Conservation (phyloP, 2,113 vertebrate species). For the Daboia siamensis region DNA sequence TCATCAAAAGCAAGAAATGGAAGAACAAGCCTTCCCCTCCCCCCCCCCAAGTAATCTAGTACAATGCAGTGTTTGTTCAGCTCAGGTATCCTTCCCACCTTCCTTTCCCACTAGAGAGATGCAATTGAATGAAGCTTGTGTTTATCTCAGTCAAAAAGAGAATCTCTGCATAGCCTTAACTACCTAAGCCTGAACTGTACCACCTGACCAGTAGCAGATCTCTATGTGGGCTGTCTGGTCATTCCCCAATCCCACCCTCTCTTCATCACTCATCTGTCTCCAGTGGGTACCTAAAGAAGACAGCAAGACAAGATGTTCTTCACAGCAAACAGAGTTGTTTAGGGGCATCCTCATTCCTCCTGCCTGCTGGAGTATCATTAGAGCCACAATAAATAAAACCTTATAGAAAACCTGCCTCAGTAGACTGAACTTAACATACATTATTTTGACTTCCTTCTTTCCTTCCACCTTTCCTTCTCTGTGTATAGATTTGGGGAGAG, state of each 20-base stretch:
- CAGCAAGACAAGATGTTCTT: background rate
- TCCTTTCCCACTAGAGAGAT: background rate
- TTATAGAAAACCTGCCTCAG: background rate
- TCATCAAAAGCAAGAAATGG: too few species aligned
- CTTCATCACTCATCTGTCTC: background rate
- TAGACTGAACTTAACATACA: background rate
- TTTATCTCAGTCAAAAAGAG: background rate
- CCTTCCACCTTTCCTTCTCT: background rate
- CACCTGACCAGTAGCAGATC: background rate
- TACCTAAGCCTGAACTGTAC: background rate
- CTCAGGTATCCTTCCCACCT: background rate
- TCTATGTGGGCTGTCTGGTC: background rate
- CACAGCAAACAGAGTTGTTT: background rate
- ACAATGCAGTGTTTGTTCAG: background rate
- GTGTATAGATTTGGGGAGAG: background rate
- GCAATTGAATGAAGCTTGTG: background rate
- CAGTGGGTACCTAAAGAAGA: background rate
- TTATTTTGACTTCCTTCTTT: background rate
- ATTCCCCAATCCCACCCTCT: background rate
- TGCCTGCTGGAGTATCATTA: background rate
- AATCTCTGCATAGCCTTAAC: background rate
- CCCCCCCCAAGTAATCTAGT: background rate
- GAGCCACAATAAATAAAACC: background rate
- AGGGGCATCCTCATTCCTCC: background rate
- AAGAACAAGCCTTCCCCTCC: too few species aligned